Percentiles rank a stretch among this genome's conserved stretches.
These are phyloP conservation scores for Electrona antarctica DNA, from an alignment of 2,113 vertebrate genomes.

Conservation along the genomic window DNA sequence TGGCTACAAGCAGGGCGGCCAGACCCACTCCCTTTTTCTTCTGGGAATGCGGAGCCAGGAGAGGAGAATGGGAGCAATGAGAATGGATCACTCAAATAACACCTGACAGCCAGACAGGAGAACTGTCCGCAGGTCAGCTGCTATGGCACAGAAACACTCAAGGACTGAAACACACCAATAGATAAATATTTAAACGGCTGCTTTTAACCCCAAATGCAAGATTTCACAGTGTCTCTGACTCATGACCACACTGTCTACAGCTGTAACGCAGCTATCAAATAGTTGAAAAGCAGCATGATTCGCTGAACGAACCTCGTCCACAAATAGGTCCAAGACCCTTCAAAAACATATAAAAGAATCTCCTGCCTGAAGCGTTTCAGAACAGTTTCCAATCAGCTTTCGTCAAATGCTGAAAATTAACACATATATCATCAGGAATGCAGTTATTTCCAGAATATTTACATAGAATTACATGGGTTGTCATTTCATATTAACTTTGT, in stretches of 20 bases:
- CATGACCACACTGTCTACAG: neutral
- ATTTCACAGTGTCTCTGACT: too few species aligned
- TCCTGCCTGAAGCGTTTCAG: conserved; percentile 5
- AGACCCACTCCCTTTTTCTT: conserved; percentile 50
- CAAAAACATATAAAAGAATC: conserved; percentile 3
- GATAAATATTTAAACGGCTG: neutral
- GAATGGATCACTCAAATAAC: conserved; percentile 49
- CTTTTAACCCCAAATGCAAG: too few species aligned
- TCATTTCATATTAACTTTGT: conserved; percentile 36
- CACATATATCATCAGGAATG: conserved; percentile 10
- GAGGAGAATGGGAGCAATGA: conserved; percentile 31
- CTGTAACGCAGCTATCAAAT: neutral
- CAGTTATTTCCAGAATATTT: conserved; percentile 30
- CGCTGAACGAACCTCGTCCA: too few species aligned
- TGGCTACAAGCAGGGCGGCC: conserved; percentile 47
- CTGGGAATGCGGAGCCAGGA: conserved; percentile 49
- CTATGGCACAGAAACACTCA: conserved; percentile 2
- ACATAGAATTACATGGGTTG: conserved; percentile 43
- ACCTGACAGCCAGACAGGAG: conserved; percentile 47
- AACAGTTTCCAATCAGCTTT: conserved; percentile 30
- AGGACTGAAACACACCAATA: neutral
- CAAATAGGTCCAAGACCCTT: too few species aligned
- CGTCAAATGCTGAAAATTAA: conserved; percentile 47
- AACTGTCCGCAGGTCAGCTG: neutral
- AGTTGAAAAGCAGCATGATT: too few species aligned